A percentile compares a stretch with the other conserved stretches of the same genome.
These are phyloP conservation scores for Lampropteryx suffumata DNA, from an alignment of 2,888 invertebrate species.

Conservation along the genomic window DNA sequence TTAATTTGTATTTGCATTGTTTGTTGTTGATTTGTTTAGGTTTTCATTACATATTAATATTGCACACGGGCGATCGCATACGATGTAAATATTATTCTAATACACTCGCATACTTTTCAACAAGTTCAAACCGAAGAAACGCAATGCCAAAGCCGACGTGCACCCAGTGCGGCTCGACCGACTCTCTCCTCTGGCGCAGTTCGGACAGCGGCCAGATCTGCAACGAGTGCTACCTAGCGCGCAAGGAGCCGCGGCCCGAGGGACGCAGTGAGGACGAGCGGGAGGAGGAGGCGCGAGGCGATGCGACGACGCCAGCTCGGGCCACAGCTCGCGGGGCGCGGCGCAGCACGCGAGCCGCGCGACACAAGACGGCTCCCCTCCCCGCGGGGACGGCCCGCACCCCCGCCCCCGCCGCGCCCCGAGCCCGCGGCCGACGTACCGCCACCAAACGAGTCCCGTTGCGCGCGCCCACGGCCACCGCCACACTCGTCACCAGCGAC, in stretches of 20 bases:
- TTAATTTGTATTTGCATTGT: too few species aligned
- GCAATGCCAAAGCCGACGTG: constrained; percentile 85
- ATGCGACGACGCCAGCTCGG: constrained; percentile 70
- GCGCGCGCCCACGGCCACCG: constrained; percentile 91
- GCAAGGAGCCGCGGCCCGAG: constrained; percentile 42
- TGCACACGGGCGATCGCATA: too few species aligned
- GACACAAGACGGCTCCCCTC: constrained; percentile 76
- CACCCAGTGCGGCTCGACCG: constrained; percentile 86
- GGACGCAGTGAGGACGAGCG: constrained; percentile 46
- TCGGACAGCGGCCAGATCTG: constrained; percentile 90
- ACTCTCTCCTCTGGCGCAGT: constrained; percentile 89
- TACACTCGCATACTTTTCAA: too few species aligned
- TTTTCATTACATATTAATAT: too few species aligned
- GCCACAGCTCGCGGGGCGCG: constrained; percentile 70
- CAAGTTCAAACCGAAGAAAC: not conserved
- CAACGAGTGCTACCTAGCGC: constrained; percentile 88
- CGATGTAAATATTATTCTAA: too few species aligned
- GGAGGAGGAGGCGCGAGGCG: constrained; percentile 44
- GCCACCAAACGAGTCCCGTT: constrained; percentile 91
- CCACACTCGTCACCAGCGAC: constrained; percentile 91
- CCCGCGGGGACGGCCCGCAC: constrained; percentile 78
- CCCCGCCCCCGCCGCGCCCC: constrained; percentile 84
- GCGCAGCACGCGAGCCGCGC: constrained; percentile 72
- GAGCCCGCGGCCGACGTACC: constrained; percentile 89
- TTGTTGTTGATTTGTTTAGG: too few species aligned